Evolutionary conservation across 2,888 invertebrate species (phyloP), one percentile per base, ranked within the genome.

Genomic region (Cylloceria caligata): DNA sequence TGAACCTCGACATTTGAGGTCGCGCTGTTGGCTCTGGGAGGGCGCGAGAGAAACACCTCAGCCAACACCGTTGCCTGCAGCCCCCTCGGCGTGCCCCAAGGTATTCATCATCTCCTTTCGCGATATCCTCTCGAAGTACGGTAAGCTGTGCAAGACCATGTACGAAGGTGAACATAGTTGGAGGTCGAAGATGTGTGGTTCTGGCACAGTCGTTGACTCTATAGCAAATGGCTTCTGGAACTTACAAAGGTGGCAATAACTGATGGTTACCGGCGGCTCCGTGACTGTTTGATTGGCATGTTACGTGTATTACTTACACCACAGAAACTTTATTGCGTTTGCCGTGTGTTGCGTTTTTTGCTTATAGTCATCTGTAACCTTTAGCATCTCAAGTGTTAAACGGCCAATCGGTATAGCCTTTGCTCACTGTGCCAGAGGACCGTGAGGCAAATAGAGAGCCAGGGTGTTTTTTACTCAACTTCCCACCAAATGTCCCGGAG

Each of bases 1-100:
- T 82, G 75, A 82, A 79, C 79, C 75, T 78, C 82, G 82, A 82
- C 82, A 82, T 82, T 82, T 82, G 79, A 75, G 75, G 64, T 74
- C 71, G 34, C 71, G 68, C 55, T 30, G 27, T 1, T 30, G 24
- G 27, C 3, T 55, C 24, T 30, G 47, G 57, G 34, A 42, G 75
- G 65, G 42, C 60, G 42, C 65, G 39, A 45, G 74, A 82, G 74
- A 75, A 82, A 78, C 78, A 78, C 65, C 62, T 64, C 39, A 21
- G 74, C 65, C 81, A 81, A 77, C 81, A 64, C 30, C 73, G 42
- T 57, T 21, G 45, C 36, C 69, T 72, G 82, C 75, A 82, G 65
- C 74, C 62, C 78, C 65, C 55, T 60, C 74, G 69, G 74, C 74
- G 47, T 49, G 69, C 78, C 78, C 65, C 24, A 27, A 62, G 67